These are phyloP conservation scores for Holothuria scabra DNA, from an alignment of 53 echinoderm and acorn worm genomes.

Conservation along the genomic window DNA sequence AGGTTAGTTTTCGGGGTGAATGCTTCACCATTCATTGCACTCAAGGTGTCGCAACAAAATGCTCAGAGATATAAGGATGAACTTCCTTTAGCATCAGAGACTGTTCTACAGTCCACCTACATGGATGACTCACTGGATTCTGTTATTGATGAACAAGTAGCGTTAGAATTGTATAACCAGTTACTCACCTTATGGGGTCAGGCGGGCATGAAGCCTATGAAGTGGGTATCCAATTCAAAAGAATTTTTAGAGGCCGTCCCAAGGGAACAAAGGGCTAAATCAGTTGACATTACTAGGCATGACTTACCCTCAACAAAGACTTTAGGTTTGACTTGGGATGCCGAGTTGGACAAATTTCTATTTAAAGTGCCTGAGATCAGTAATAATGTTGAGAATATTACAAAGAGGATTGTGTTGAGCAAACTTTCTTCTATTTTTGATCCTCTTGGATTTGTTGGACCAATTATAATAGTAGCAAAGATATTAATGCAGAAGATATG, in stretches of 20 bases:
- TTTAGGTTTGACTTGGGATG: slow-evolving; percentile 70
- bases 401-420: slow-evolving; percentile 64
- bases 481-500: slow-evolving; percentile 75
- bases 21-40: slow-evolving; percentile 42
- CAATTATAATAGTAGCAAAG: slow-evolving; percentile 69
- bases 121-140: slow-evolving; percentile 40
- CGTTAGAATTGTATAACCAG: background rate
- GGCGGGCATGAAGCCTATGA: slow-evolving; percentile 65
- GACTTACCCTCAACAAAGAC: slow-evolving; percentile 53
- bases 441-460: slow-evolving; percentile 72
- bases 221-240: slow-evolving; percentile 66
- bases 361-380: slow-evolving; percentile 62
- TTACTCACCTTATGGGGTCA: background rate
- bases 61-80: slow-evolving; percentile 19
- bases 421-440: slow-evolving; percentile 75
- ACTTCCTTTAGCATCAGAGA: slow-evolving; percentile 39
- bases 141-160: slow-evolving; percentile 28
- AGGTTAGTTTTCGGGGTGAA: slow-evolving; percentile 42
- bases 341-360: slow-evolving; percentile 66
- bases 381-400: slow-evolving; percentile 41
- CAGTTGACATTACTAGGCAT: slow-evolving; percentile 32
- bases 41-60: background rate
- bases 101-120: slow-evolving; percentile 21
- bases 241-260: slow-evolving; percentile 61
- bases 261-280: slow-evolving; percentile 61